Evolutionary conservation across 2,888 invertebrate species (phyloP).

Genomic region (Drosophila borborema): DNA sequence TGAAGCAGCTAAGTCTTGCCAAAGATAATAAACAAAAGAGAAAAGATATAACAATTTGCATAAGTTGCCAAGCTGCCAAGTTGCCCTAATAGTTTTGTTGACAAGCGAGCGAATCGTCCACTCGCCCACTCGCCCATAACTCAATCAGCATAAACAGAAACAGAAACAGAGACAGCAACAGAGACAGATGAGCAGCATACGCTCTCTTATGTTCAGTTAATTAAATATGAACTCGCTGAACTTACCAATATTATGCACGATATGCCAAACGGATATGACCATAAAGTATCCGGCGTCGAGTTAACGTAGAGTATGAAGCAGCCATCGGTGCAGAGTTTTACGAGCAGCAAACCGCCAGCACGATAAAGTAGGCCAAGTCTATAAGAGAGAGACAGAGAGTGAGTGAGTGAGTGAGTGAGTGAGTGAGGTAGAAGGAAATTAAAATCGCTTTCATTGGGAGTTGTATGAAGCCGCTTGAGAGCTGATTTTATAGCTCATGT

Average conservation of each 20-base stretch:
- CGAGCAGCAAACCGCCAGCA: constrained; percentile 87
- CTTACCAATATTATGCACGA: constrained; percentile 88
- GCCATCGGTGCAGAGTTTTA: constrained; percentile 87
- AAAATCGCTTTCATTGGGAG: constrained; percentile 32
- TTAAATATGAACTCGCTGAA: constrained; percentile 56
- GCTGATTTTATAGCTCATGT: constrained; percentile 40
- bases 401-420: not conserved
- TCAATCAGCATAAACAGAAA: constrained; percentile 21
- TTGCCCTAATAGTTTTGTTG: constrained; percentile 61
- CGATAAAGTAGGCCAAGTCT: constrained; percentile 88
- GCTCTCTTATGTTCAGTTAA: constrained; percentile 20
- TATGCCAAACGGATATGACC: constrained; percentile 87
- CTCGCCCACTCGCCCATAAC: constrained; percentile 18
- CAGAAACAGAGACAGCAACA: too few species aligned
- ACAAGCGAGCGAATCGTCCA: constrained; percentile 20
- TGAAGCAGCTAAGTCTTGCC: constrained; percentile 1
- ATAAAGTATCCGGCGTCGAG: constrained; percentile 86
- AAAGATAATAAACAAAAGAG: constrained; percentile 28
- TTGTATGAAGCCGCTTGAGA: constrained; percentile 11
- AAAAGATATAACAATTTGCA: constrained; percentile 55
- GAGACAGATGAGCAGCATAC: constrained; percentile 7
- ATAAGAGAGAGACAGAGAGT: not conserved
- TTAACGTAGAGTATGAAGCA: constrained; percentile 89
- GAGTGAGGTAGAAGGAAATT: constrained; percentile 44
- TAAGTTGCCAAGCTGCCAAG: constrained; percentile 22